Percentiles rank a stretch among this genome's conserved stretches.
phyloP scores from a whole-genome alignment of 1,140 invertebrate genomes.

The Notospermus geniculatus region DNA sequence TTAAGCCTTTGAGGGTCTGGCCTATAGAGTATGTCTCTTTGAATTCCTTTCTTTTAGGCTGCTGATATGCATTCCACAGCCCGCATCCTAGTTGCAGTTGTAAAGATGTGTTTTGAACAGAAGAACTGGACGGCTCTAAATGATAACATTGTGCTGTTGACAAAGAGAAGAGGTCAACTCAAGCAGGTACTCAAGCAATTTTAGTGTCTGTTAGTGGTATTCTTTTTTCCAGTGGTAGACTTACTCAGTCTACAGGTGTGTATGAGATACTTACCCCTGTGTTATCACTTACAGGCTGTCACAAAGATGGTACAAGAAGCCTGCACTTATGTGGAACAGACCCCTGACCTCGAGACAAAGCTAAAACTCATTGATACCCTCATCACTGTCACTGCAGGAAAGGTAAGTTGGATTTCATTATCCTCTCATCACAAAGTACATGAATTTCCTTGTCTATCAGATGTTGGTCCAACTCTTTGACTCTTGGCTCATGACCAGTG shows the following conservation, averaged over 20 bases:
- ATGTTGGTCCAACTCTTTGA: neutral
- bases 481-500: neutral
- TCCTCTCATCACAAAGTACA: neutral
- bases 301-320: constrained; percentile 98
- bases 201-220: no score
- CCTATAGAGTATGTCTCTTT: no score
- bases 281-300: constrained; percentile 76
- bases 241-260: no score
- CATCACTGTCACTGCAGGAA: constrained; percentile 93
- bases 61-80: constrained; percentile 94
- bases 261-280: no score
- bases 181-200: constrained; percentile 86
- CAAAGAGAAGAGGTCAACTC: constrained; percentile 92
- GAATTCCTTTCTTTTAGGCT: constrained; percentile 61
- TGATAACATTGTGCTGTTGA: constrained; percentile 88
- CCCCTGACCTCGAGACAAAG: constrained; percentile 80
- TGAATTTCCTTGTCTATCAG: neutral
- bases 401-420: constrained; percentile 61
- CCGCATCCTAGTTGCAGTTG: constrained; percentile 88
- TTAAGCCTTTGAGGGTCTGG: no score
- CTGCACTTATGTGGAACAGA: constrained; percentile 90
- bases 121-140: constrained; percentile 91
- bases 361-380: constrained; percentile 95
- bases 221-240: no score
- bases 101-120: constrained; percentile 90